Conservation (phyloP, 1,140 invertebrate species). For the Wasmannia auropunctata region DNA sequence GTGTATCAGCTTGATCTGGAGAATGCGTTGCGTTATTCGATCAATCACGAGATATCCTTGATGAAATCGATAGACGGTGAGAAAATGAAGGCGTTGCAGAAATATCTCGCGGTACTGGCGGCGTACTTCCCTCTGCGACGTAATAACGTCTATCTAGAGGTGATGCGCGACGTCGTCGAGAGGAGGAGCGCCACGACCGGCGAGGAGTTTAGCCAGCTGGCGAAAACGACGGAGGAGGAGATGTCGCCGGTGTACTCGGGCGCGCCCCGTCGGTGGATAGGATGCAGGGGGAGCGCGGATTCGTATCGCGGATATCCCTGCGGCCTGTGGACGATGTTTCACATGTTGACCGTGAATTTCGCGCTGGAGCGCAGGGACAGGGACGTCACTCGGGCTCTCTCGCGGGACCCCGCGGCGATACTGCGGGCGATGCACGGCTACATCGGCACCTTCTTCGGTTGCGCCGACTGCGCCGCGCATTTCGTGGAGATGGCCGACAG, state of each 20-base stretch:
- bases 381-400: constrained; percentile 75
- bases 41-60: constrained; percentile 92
- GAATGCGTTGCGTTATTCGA: constrained; percentile 91
- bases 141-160: constrained; percentile 88
- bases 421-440: constrained; percentile 94
- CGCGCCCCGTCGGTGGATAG: constrained; percentile 89
- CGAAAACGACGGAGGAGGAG: constrained; percentile 85
- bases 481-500: constrained; percentile 92
- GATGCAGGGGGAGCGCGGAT: constrained; percentile 92
- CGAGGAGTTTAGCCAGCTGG: constrained; percentile 85
- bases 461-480: constrained; percentile 95
- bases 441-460: constrained; percentile 97
- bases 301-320: constrained; percentile 96
- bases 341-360: constrained; percentile 95
- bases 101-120: constrained; percentile 89
- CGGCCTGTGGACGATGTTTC: constrained; percentile 97
- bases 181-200: constrained; percentile 86
- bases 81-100: constrained; percentile 89
- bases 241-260: constrained; percentile 86
- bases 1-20: constrained; percentile 95
- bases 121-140: constrained; percentile 90
- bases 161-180: constrained; percentile 84
- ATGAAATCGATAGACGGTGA: constrained; percentile 89
- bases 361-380: constrained; percentile 82
- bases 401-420: constrained; percentile 88